Percentiles rank a stretch among this genome's conserved stretches.
Evolutionary conservation across 2,888 invertebrate genomes (phyloP).

Genomic region (Perithous albicinctus): DNA sequence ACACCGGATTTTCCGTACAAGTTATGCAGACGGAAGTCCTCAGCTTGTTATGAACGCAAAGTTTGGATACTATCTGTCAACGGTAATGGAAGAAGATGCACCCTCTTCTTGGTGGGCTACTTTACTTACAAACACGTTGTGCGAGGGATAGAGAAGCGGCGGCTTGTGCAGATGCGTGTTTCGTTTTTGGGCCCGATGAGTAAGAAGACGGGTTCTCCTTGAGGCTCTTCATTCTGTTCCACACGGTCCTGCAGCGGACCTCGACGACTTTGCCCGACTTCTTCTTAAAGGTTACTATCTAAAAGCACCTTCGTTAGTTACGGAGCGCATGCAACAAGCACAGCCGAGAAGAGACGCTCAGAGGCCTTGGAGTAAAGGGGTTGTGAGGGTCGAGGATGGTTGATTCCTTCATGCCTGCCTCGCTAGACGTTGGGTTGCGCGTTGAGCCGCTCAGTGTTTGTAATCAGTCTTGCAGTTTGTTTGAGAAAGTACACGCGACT

Average conservation of each 20-base stretch:
- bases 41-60: conserved; percentile 21
- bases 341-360: conserved; percentile 42
- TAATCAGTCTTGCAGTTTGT: conserved; percentile 76
- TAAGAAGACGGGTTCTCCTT: conserved; percentile 30
- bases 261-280: conserved; percentile 49
- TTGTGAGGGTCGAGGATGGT: conserved; percentile 10
- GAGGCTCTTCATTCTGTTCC: conserved; percentile 11
- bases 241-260: conserved; percentile 5
- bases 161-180: not conserved
- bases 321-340: conserved; percentile 27
- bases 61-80: conserved; percentile 48
- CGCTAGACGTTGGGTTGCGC: conserved; percentile 25
- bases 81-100: conserved; percentile 13
- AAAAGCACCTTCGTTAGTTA: conserved; percentile 72
- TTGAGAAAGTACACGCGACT: conserved; percentile 70
- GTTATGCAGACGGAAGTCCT: conserved; percentile 1
- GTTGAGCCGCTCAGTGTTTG: conserved; percentile 69
- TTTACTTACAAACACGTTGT: not conserved
- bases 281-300: conserved; percentile 63
- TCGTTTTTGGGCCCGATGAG: conserved; percentile 22
- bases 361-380: conserved; percentile 5
- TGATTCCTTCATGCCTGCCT: conserved; percentile 39
- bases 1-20: conserved; percentile 30
- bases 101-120: not conserved
- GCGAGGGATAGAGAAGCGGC: not conserved